These are phyloP conservation scores for Coccyzus lansbergi DNA, from an alignment of 2,797 vertebrate genomes.

Conservation along the genomic window DNA sequence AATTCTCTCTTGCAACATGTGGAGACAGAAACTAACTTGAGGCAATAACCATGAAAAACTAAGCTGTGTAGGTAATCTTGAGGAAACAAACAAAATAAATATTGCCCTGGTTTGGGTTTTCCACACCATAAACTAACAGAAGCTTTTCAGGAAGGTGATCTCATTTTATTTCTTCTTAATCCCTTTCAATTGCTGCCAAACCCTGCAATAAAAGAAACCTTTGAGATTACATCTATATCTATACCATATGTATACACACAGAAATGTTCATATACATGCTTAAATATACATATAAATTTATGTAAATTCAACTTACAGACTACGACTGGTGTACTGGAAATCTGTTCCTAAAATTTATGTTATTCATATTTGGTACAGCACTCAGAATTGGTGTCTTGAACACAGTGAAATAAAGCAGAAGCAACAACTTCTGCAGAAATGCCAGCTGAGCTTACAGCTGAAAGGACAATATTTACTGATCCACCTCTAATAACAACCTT, in stretches of 20 bases:
- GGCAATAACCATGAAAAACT: neutral
- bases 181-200: neutral
- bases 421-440: neutral
- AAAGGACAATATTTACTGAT: constrained; percentile 17
- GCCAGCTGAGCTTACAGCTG: neutral
- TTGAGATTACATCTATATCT: neutral
- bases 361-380: neutral
- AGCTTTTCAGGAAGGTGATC: neutral
- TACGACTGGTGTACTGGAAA: neutral
- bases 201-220: neutral
- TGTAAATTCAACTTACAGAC: neutral
- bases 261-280: too few species aligned
- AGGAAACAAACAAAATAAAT: neutral
- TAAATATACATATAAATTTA: neutral
- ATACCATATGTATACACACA: neutral
- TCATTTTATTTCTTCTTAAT: neutral
- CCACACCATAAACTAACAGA: neutral
- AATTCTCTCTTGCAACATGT: neutral
- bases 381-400: neutral
- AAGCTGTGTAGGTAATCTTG: neutral
- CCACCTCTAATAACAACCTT: neutral
- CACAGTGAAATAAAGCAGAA: neutral
- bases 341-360: neutral
- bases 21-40: neutral
- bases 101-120: neutral